Percentiles rank a stretch among this genome's conserved stretches.
These are phyloP conservation scores for Marmota flaviventris DNA, from an alignment of 2,113 vertebrate genomes.

Conservation along the genomic window DNA sequence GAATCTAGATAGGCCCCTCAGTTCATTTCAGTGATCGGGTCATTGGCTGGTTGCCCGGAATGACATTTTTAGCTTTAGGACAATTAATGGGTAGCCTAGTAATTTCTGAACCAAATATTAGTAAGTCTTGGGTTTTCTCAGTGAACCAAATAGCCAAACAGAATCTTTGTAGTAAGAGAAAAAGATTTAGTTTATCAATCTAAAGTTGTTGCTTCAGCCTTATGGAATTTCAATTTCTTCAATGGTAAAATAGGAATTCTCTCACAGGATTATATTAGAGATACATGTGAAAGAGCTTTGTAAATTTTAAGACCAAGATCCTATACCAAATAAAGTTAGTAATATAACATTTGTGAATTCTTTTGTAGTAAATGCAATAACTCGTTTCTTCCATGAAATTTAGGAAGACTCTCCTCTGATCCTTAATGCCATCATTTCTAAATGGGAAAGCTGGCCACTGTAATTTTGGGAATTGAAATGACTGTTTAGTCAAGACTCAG, in stretches of 20 bases:
- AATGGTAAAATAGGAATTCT: background rate
- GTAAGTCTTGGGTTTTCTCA: background rate
- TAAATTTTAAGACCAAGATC: background rate
- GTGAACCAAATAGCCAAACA: background rate
- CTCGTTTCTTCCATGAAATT: background rate
- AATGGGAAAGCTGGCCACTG: background rate
- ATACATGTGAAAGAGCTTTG: slow-evolving; percentile 1
- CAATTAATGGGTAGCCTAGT: background rate
- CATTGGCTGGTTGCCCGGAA: slow-evolving; percentile 11
- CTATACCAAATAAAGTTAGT: background rate
- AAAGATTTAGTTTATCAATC: background rate
- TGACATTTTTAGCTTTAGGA: slow-evolving; percentile 41
- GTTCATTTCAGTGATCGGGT: slow-evolving; percentile 23
- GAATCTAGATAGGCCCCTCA: background rate
- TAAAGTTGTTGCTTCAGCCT: background rate
- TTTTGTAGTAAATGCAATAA: background rate
- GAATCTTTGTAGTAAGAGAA: slow-evolving; percentile 43
- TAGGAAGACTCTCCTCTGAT: background rate
- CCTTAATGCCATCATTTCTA: background rate
- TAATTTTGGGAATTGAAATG: background rate
- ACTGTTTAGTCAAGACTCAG: background rate
- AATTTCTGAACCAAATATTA: slow-evolving; percentile 1
- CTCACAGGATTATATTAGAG: background rate
- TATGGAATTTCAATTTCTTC: slow-evolving; percentile 22
- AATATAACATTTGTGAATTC: background rate